phyloP scores from a whole-genome alignment of 2,888 invertebrate genomes.

The Idaea aversata region DNA sequence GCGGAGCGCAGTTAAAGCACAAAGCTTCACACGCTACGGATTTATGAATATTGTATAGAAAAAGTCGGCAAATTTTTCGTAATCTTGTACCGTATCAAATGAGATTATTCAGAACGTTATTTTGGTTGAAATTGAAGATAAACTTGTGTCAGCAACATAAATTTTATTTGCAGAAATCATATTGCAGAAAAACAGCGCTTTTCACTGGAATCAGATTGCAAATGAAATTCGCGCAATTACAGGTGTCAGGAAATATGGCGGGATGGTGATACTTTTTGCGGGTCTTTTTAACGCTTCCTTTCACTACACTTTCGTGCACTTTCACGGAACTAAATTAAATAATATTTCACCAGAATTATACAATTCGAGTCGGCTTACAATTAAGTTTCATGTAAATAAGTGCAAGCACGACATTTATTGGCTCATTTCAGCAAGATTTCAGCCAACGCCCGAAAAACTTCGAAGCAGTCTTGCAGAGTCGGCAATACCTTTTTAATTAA shows the following conservation, averaged over 20 bases:
- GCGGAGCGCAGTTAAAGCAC: constrained; percentile 35
- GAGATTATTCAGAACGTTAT: constrained; percentile 54
- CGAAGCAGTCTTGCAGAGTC: too few species aligned
- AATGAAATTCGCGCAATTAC: constrained; percentile 14
- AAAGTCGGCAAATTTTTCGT: constrained; percentile 39
- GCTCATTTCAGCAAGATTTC: too few species aligned
- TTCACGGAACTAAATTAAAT: too few species aligned
- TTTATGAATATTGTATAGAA: constrained; percentile 63
- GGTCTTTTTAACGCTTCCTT: constrained; percentile 3
- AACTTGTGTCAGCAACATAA: constrained; percentile 25
- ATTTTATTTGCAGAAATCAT: constrained; percentile 16
- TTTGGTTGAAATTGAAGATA: constrained; percentile 47
- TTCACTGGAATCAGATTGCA: constrained; percentile 5
- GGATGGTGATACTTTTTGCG: constrained; percentile 3
- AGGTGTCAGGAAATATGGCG: constrained; percentile 3
- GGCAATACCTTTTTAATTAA: too few species aligned
- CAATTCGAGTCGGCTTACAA: too few species aligned
- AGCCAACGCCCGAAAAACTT: too few species aligned
- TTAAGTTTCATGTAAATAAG: too few species aligned
- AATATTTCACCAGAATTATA: too few species aligned
- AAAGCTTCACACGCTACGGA: constrained; percentile 41
- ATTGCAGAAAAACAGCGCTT: constrained; percentile 4
- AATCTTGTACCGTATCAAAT: constrained; percentile 52
- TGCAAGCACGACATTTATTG: too few species aligned
- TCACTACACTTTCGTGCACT: neutral